Evolutionary conservation across 2,797 vertebrate genomes (phyloP), one percentile per base, ranked within the genome.

Genomic region (Tolypeutes matacus): DNA sequence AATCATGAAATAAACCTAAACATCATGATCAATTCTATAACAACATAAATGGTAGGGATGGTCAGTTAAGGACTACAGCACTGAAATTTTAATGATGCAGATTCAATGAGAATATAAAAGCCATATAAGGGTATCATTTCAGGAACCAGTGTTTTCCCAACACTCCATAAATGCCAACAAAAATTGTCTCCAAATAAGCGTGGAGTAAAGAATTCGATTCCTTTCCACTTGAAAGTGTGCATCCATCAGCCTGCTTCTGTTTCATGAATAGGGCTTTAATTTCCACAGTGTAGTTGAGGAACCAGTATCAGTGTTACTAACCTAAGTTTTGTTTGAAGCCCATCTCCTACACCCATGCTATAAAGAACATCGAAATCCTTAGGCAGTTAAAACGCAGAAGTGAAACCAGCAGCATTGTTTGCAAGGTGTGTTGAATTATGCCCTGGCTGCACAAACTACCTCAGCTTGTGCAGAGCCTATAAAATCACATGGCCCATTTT

Each of bases 391-490:
- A 23, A 17, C 92, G 72, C 80, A 53, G 84, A 90, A 93, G 85
- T 92, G 67, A 72, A 85, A 56, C 42, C 21, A 89, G n/a, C 31
- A 91, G 56, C 96, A 83, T 46, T 2, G 0, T 97, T 96, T 97
- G 72, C 78, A 86, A 64, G 93, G 83, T 93, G 46, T 93, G 97
- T 97, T 97, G 96, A 96, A 95, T 95, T 94, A 64, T 78, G 69
- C 95, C 91, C 69, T 93, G n/a, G 64, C 36, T 67, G 17, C 90
- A 51, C 31, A 94, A 91, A 42, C 29, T 36, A 3, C 86, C 96
- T 18, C 53, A 56, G 53, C 17, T 56, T 75, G 42, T 86, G 13
- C 95, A 94, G 67, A 96, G 65, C 92, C 80, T 84, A 56, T 23
- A 39, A 9, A 89, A 56, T 73, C 42, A 76, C 27, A 15, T 14